A percentile compares a stretch with the other conserved stretches of the same genome.
Conservation (phyloP, 1,140 invertebrate genomes). For the Drosophila persimilis region DNA sequence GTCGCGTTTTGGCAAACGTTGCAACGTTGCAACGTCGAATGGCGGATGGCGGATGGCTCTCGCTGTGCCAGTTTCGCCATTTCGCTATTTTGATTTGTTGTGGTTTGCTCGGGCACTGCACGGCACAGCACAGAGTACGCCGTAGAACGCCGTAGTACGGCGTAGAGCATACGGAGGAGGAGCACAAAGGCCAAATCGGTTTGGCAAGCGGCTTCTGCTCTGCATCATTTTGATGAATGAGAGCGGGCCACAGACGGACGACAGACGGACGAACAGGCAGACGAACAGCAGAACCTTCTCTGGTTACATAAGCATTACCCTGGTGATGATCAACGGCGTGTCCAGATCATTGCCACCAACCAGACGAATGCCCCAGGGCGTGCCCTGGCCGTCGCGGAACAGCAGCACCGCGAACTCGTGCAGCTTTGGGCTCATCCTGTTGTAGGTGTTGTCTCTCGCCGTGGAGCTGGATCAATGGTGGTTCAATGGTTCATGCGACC, state of each 20-base stretch:
- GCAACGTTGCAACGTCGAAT: slow-evolving; percentile 21
- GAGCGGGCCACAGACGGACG: slow-evolving; percentile 41
- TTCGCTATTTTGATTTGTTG: slow-evolving; percentile 73
- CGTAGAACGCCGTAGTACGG: too few relatives aligned
- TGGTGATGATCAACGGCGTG: slow-evolving; percentile 94
- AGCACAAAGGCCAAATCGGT: slow-evolving; percentile 65
- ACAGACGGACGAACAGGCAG: slow-evolving; percentile 14
- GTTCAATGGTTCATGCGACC: slow-evolving; percentile 19
- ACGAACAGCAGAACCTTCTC: slow-evolving; percentile 33
- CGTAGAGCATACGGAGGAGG: slow-evolving; percentile 39
- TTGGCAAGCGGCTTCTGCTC: slow-evolving; percentile 36
- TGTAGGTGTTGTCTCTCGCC: background rate
- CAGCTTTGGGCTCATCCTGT: slow-evolving; percentile 85
- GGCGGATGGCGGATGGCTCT: slow-evolving; percentile 6
- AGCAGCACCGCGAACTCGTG: slow-evolving; percentile 90
- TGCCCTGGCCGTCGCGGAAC: slow-evolving; percentile 88
- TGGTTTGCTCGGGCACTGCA: slow-evolving; percentile 51
- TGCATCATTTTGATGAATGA: slow-evolving; percentile 62
- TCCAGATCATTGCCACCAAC: slow-evolving; percentile 95
- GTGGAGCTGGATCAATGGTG: slow-evolving; percentile 4
- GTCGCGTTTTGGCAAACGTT: slow-evolving; percentile 37
- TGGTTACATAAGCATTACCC: slow-evolving; percentile 85
- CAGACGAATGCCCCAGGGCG: slow-evolving; percentile 95
- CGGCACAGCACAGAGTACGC: too few relatives aligned
- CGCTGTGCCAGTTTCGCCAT: slow-evolving; percentile 41